These are phyloP conservation scores for Biston stratarius DNA, from an alignment of 2,888 invertebrate species.

Conservation along the genomic window DNA sequence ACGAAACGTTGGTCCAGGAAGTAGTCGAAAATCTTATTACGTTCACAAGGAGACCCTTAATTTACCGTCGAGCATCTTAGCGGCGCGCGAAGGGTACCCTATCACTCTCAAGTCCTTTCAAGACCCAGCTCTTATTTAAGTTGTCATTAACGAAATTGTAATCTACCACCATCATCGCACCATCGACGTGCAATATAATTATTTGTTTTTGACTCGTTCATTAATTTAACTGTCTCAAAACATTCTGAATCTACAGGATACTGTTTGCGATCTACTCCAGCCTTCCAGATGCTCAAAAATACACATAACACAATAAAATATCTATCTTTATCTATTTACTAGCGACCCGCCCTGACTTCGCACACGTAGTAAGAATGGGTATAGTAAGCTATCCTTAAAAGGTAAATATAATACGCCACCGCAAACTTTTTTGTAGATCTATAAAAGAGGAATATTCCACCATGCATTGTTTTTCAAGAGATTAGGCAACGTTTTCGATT, in stretches of 20 bases:
- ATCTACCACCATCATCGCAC: no score
- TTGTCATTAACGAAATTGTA: constrained; percentile 34
- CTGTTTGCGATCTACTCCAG: not conserved
- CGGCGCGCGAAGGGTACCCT: constrained; percentile 32
- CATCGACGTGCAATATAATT: constrained; percentile 10
- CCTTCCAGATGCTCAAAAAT: no score
- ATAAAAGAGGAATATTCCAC: no score
- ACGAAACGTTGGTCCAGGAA: constrained; percentile 46
- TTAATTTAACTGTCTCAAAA: not conserved
- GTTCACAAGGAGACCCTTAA: constrained; percentile 52
- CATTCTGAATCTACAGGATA: not conserved
- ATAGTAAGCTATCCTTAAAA: no score
- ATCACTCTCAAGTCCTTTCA: constrained; percentile 39
- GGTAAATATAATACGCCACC: no score
- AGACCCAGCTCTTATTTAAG: constrained; percentile 35
- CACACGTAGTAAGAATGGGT: no score
- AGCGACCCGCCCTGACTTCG: no score
- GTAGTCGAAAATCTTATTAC: constrained; percentile 56
- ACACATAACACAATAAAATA: no score
- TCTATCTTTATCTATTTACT: no score
- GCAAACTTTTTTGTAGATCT: no score
- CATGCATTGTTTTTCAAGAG: no score
- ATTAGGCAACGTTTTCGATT: no score
- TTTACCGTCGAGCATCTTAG: constrained; percentile 49
- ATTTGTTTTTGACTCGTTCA: constrained; percentile 1